Base-by-base conservation (phyloP, 1,140 invertebrate species). In the Drosophila pectinifera region DNA sequence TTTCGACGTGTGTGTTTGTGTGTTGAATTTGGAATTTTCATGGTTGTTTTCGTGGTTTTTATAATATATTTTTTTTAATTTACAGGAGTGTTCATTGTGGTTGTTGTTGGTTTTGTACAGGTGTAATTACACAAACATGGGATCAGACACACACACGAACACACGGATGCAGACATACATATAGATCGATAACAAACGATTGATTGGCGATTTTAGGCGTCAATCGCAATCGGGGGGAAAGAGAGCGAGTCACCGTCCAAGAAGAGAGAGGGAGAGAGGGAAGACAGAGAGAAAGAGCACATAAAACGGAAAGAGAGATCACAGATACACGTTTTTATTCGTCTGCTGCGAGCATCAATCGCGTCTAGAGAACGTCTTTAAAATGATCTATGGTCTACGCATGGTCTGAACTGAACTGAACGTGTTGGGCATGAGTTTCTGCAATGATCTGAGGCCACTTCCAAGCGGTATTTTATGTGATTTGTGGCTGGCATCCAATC, bases 281-380 rank as follows among this genome's bases (percentile, higher is more conserved):
- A 70, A 54, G 74, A 68, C 62, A 69, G 73, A 62, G 55, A 58
- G 73, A 81, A 43, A 82, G 62, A 74, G 74, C 80, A 84, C 69
- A 89, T 80, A 84, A 90, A 80, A 80, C 51, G 84, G 85, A 83
- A 89, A 89, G 72, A 89, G 69, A 89, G 80, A 89, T 89, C 84
- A 89, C 84, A 89, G 72, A 74, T 69, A 80, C 61, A 90, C 84
- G 61, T 84, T 89, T 89, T 89, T 88, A 89, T 83, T 86, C 61
- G 64, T 68, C 79, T 74, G 73, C 74, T 67, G 73, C 43, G 42
- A 58, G 45, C 56, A 18, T 38, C 13, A 36, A 61, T 79, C 57
- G 68, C 63, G 56, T 72, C 79, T 78, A 74, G 49, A 76, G 67
- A 83, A 78, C 55, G 48, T 69, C 49, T 45, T 53, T 53, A 53